Evolutionary conservation across 2,797 vertebrate genomes (phyloP), one percentile per base, ranked within the genome.

Genomic region (Corythornis leucogaster): DNA sequence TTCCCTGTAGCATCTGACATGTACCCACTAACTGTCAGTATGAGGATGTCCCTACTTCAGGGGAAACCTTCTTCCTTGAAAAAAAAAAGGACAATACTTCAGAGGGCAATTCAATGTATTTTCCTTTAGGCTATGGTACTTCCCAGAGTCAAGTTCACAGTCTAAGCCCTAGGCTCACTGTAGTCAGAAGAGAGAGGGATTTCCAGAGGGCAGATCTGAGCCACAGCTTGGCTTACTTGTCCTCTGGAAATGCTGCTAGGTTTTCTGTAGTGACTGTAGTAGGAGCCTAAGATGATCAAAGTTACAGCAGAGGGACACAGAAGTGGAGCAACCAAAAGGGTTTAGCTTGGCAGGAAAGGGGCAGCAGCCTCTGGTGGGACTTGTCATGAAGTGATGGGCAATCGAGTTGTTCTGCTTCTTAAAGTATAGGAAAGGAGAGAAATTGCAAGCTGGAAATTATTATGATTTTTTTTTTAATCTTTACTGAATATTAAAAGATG

Each of bases 121-220:
- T 89, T 50, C 50, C 76, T 87, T 89, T 57, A 85, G 79, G 84
- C 38, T 38, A 63, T 3, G 3, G 40, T 89, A 59, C 33, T 86
- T 82, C n/a, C 79, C 5, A 5, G 50, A 85, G 42, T 46, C 57
- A 67, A 77, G 64, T 57, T 89, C 64, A 63, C 38, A 61, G 38
- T 42, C 64, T 31, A 76, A 84, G 33, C 59, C 74, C 68, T 25
- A 33, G 66, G 48, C 78, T 71, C 0, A 1, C n/a, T 62, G 20
- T 48, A 63, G 51, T 31, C 30, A 51, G 59, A 0, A 1, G n/a
- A 79, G 28, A 80, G 51, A 81, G 24, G 12, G 42, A 90, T 77
- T 87, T 94, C 79, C 64, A 74, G 84, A 77, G 79, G 31, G 35
- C 61, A 63, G n/a, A 70, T 87, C 30, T 77, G 64, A 96, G 66